Evolutionary conservation across 2,113 vertebrate genomes (phyloP), one percentile per base, ranked within the genome.

Genomic region (Parotia lawesii): DNA sequence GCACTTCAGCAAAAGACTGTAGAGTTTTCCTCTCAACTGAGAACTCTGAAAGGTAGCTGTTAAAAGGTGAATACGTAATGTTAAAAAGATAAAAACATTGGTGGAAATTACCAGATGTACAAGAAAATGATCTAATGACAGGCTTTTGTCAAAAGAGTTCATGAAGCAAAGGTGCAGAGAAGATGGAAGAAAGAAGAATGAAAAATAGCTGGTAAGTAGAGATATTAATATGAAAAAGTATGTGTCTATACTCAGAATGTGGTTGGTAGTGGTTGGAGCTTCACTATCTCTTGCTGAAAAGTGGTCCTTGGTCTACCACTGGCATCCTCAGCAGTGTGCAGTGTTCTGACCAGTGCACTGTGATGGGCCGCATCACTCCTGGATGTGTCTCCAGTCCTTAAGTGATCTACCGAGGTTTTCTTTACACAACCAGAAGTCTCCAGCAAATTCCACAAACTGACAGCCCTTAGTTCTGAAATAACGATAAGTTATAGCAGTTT

Each of bases 401-500:
- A 38, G 24, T 2, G 5, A 28, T 31, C 25, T 33, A 0, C 29
- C 20, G 57, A 61, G 33, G 12, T 31, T 50, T 62, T 58, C 8
- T 29, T 5, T 6, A 16, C 33, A 44, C 31, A 64, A 15, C 18
- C 61, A 88, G 74, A 37, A 87, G 21, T 21, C 57, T 60, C 38
- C 44, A 17, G 23, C 2, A 3, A 33, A 54, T 66, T 38, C 47
- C 73, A 29, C 50, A 61, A 17, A 71, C 9, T 31, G 56, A 54
- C 88, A 85, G 65, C 90, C 79, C 57, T 93, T 87, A 40, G 85
- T 85, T 91, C 87, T 93, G 89, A 86, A 94, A 93, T 61, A 94
- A 83, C 61, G 95, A 73, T 87, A 87, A 96, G 85, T 88, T 84
- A 77, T 69, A 93, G 16, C 69, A 72, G 10, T 96, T 97, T 96